phyloP scores from a whole-genome alignment of 2,888 invertebrate species.

The Scrobipalpa atriplicella region DNA sequence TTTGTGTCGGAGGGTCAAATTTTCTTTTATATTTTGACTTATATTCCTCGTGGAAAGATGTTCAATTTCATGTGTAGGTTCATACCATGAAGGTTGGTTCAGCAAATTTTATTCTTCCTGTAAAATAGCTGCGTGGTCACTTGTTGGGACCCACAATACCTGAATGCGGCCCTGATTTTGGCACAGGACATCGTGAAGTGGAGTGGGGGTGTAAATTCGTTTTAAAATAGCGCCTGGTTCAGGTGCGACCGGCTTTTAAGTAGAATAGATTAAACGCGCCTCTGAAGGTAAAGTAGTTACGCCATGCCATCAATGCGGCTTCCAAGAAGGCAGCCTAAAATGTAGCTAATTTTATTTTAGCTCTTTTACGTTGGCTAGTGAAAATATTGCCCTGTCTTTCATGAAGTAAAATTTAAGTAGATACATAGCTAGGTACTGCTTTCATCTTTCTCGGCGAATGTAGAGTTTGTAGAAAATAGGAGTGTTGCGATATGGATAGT shows the following conservation, averaged over 20 bases:
- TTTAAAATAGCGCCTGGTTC: constrained; percentile 69
- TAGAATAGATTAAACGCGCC: constrained; percentile 68
- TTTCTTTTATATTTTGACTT: too few relatives aligned
- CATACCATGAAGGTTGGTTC: too few relatives aligned
- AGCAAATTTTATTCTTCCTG: too few relatives aligned
- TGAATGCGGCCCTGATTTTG: background rate
- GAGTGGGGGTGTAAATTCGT: constrained; percentile 59
- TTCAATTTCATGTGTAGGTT: too few relatives aligned
- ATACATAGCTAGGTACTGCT: too few relatives aligned
- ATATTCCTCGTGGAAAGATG: too few relatives aligned
- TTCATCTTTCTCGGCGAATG: too few relatives aligned
- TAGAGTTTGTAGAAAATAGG: too few relatives aligned
- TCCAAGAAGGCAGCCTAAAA: constrained; percentile 14
- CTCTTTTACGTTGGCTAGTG: constrained; percentile 4
- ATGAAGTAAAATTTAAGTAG: too few relatives aligned
- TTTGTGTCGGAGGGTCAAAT: too few relatives aligned
- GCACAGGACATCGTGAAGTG: constrained; percentile 20
- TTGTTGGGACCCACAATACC: background rate
- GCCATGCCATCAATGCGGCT: constrained; percentile 1
- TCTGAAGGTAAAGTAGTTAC: constrained; percentile 42
- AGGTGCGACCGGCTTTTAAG: constrained; percentile 75
- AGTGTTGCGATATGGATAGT: too few relatives aligned
- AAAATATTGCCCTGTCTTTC: background rate
- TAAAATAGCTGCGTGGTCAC: too few relatives aligned
- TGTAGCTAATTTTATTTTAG: constrained; percentile 4